Base-by-base conservation (phyloP, 2,797 vertebrate species). In the Yasuhikotakia modesta region DNA sequence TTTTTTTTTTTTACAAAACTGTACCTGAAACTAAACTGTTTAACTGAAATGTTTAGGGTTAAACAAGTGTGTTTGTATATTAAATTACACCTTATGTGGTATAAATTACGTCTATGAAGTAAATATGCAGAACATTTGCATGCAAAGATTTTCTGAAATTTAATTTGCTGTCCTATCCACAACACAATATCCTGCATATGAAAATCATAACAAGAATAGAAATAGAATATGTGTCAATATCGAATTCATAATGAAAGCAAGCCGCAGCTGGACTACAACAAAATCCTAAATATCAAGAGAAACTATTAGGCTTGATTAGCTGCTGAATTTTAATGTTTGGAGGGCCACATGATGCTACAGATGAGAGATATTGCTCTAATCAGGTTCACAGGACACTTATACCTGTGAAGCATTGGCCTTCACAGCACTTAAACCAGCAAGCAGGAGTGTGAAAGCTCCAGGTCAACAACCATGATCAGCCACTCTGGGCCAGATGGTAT, bases 271-370 rank as follows among this genome's bases (percentile, higher is more conserved):
- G 11, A 17, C 2, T 35, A 7, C 48, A 48, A 73, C 35, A 39
- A 35, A 55, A 55, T 13, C 17, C 19, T 22, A 81, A 78, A 81
- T 74, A 79, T 61, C 5, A 30, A 1, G 2, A 2, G 22, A 32
- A 5, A 65, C 30, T 53, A 53, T 76, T 50, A 72, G 64, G 14
- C 30, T 4, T 72, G 76, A 64, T 39, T 70, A 63, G 22, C 58
- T 70, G 67, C 64, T 72, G 55, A 69, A 69, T 78, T 81, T 81
- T 16, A 69, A 78, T 81, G n/a, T 19, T 17, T 45, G 67, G 69
- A 81, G 55, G 61, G 64, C 11, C 55, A 48, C 21, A 32, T 63
- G 55, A 78, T 73, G 55, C 22, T 21, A 64, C 64, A 57, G 63
- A 64, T 55, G 46, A 57, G 70, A 32, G 16, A 64, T 64, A 43